Evolutionary conservation across 2,113 vertebrate genomes (phyloP).

Genomic region (Xiphias gladius): DNA sequence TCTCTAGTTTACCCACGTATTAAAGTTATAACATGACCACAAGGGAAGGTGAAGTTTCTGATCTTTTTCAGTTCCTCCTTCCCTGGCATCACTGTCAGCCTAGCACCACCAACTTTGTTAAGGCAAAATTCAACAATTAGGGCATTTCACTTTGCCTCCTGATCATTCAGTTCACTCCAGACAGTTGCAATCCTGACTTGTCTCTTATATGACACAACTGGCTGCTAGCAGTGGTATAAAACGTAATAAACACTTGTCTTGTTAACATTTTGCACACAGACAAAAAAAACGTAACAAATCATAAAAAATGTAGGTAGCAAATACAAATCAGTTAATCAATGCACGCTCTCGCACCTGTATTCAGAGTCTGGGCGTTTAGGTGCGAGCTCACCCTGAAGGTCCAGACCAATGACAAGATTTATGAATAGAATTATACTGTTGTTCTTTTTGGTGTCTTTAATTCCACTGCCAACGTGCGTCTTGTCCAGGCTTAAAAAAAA

Average conservation of each 20-base stretch:
- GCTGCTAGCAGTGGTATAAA: conserved; percentile 45
- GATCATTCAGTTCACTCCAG: conserved; percentile 11
- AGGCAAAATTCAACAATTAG: conserved; percentile 68
- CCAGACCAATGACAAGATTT: background rate
- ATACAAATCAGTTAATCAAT: conserved; percentile 46
- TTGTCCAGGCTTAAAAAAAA: conserved; percentile 5
- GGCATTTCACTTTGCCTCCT: conserved; percentile 50
- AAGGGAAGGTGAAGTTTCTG: background rate
- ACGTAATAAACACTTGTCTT: conserved; percentile 26
- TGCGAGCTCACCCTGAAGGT: conserved; percentile 21
- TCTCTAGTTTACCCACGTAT: conserved; percentile 1
- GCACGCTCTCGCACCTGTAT: conserved; percentile 18
- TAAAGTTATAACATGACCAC: background rate
- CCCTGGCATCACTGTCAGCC: background rate
- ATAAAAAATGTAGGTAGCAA: conserved; percentile 67
- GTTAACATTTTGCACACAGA: conserved; percentile 31
- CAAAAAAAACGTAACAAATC: conserved; percentile 29
- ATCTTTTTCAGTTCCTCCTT: background rate
- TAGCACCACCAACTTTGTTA: conserved; percentile 69
- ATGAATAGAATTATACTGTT: background rate
- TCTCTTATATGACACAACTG: conserved; percentile 21
- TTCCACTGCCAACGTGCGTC: background rate
- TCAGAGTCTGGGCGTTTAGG: background rate
- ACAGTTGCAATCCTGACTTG: conserved; percentile 13
- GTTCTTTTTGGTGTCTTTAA: conserved; percentile 20